Base-by-base conservation (phyloP, 2,113 vertebrate genomes). In the Trochalopteron elliotii region DNA sequence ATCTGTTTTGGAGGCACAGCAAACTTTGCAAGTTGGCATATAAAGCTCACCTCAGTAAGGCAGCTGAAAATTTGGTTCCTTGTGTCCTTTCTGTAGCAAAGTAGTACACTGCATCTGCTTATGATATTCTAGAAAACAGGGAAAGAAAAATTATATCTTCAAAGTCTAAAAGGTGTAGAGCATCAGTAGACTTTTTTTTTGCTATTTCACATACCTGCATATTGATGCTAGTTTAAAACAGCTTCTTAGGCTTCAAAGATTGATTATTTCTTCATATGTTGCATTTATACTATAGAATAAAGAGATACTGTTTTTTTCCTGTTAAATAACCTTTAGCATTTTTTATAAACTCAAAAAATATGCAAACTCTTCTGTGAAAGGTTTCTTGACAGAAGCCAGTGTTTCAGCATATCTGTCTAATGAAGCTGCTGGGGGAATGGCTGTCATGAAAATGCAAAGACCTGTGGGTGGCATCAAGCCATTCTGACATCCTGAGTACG, bases 311-410 rank as follows among this genome's bases (percentile, higher is more conserved):
- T 60, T 57, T 86, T 60, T 25, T 84, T 50, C 49, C 59, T 33
- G 42, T 67, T 63, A 72, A 78, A 59, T 67, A 75, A 59, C 61
- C 57, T 42, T 63, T 30, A 61, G 45, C 53, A 74, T 49, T 83
- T 95, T 94, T 72, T 90, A 50, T 89, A 52, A 72, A 86, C 68
- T 78, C 39, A 45, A 50, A 87, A 60, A 94, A 61, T 78, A 76
- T 9, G 61, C 64, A 72, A 95, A 87, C 79, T 93, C 67, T 68
- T 47, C 9, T 16, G 56, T 90, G 87, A 88, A 86, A 75, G 17
- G 50, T 87, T 89, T 71, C 61, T 85, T 78, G 69, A 53, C 35
- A 23, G 71, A 60, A 71, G 65, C 25, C 20, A 22, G 31, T 33
- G n/a, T 85, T 93, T 95, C 80, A 80, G 64, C 22, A 13, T 14